phyloP scores from a whole-genome alignment of 2,888 invertebrate species.

The Arge pagana region DNA sequence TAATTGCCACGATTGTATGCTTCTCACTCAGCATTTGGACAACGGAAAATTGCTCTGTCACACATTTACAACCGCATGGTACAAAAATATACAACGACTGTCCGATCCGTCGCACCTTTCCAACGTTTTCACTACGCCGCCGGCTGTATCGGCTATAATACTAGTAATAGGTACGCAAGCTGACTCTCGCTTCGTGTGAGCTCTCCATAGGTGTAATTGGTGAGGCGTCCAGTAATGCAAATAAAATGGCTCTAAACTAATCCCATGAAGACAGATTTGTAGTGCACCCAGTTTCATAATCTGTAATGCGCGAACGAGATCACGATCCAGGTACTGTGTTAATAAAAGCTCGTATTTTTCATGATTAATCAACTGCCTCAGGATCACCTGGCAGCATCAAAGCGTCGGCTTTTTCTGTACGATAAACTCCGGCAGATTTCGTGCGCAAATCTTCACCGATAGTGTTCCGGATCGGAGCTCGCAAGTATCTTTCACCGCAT shows the following conservation, averaged over 20 bases:
- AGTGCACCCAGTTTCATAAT: not conserved
- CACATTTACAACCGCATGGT: not conserved
- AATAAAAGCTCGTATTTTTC: not conserved
- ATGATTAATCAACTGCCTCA: not conserved
- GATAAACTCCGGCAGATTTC: conserved; percentile 8
- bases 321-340: conserved; percentile 10
- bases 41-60: conserved; percentile 3
- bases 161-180: conserved; percentile 12
- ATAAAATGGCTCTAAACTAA: not conserved
- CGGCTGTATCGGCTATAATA: too few species aligned
- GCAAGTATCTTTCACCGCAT: conserved; percentile 14
- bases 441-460: conserved; percentile 12
- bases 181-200: not conserved
- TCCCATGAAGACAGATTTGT: not conserved
- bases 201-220: conserved; percentile 6
- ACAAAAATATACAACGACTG: conserved; percentile 10
- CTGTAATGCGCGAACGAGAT: conserved; percentile 15
- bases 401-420: conserved; percentile 14
- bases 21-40: conserved; percentile 5
- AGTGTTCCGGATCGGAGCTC: not conserved
- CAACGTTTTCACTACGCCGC: conserved; percentile 20
- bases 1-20: conserved; percentile 16
- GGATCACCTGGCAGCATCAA: conserved; percentile 16
- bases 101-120: conserved; percentile 8
- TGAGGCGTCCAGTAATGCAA: conserved; percentile 3